Conservation (phyloP, 1,140 invertebrate genomes). For the Lordiphosa clarofinis region DNA sequence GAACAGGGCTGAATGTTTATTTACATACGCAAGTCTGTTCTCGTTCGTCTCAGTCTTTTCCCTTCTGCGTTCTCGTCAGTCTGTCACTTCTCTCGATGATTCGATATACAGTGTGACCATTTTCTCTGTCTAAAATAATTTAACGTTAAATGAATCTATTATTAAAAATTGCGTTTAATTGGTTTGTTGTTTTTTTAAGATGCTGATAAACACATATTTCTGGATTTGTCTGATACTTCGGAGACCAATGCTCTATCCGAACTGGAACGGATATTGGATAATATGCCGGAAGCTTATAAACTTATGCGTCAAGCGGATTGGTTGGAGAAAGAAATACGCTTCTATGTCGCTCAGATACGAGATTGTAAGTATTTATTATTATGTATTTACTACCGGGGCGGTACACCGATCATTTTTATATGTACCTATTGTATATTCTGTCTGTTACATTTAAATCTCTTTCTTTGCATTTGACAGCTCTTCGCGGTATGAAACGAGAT, state of each 20-base stretch:
- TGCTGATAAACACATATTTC: slow-evolving; percentile 81
- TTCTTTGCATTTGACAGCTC: slow-evolving; percentile 80
- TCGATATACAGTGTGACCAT: too few relatives aligned
- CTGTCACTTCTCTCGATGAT: too few relatives aligned
- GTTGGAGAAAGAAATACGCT: slow-evolving; percentile 83
- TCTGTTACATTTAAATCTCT: not conserved
- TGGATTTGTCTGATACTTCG: slow-evolving; percentile 84
- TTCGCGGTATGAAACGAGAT: slow-evolving; percentile 85
- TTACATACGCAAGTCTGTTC: too few relatives aligned
- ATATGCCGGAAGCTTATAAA: slow-evolving; percentile 83
- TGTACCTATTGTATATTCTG: not conserved
- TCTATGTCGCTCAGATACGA: slow-evolving; percentile 84
- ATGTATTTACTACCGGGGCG: slow-evolving; percentile 73
- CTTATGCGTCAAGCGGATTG: slow-evolving; percentile 83
- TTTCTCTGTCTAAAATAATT: too few relatives aligned
- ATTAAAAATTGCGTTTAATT: too few relatives aligned
- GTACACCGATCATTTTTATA: too few relatives aligned
- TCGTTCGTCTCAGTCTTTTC: too few relatives aligned
- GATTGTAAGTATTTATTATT: slow-evolving; percentile 83
- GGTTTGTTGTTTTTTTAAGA: slow-evolving; percentile 29
- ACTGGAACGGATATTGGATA: slow-evolving; percentile 85
- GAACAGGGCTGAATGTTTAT: too few relatives aligned
- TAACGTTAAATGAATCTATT: too few relatives aligned
- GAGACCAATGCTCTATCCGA: too few relatives aligned
- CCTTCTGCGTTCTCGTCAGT: too few relatives aligned